A percentile compares a stretch with the other conserved stretches of the same genome.
Evolutionary conservation across 2,797 vertebrate genomes (phyloP).

Genomic region (Phataginus tetradactyla): DNA sequence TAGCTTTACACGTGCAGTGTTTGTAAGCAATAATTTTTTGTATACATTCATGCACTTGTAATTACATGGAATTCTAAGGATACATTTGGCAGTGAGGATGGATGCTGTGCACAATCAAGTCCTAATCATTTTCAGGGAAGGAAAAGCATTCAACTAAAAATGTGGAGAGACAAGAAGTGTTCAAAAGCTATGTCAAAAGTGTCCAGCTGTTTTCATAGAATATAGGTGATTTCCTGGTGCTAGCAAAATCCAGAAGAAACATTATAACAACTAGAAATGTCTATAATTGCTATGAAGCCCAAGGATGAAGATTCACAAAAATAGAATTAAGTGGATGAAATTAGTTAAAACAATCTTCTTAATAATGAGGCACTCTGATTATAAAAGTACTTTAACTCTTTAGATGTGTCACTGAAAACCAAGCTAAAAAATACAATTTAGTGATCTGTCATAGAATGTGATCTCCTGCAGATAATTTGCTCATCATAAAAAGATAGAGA

Average conservation of each 20-base stretch:
- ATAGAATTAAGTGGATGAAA: slow-evolving; percentile 43
- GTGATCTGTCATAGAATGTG: neutral
- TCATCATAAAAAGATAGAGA: neutral
- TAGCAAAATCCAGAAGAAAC: slow-evolving; percentile 53
- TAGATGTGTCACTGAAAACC: neutral
- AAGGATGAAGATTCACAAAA: slow-evolving; percentile 51
- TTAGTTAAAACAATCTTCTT: slow-evolving; percentile 40
- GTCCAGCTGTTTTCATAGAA: slow-evolving; percentile 59
- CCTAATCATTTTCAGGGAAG: slow-evolving; percentile 63
- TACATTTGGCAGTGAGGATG: slow-evolving; percentile 73
- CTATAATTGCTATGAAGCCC: neutral
- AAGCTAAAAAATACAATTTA: slow-evolving; percentile 27
- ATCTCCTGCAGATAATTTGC: neutral
- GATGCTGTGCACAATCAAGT: slow-evolving; percentile 62
- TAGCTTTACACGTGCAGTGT: slow-evolving; percentile 39
- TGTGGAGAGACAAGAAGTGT: slow-evolving; percentile 4
- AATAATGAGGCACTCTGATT: slow-evolving; percentile 40
- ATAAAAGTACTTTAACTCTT: slow-evolving; percentile 49
- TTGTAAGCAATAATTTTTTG: slow-evolving; percentile 68
- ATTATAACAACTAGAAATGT: slow-evolving; percentile 46
- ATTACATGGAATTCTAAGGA: slow-evolving; percentile 74
- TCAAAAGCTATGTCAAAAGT: slow-evolving; percentile 49
- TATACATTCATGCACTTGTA: slow-evolving; percentile 65
- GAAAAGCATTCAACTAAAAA: slow-evolving; percentile 9
- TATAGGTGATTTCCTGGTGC: slow-evolving; percentile 49